Evolutionary conservation across 2,113 vertebrate species (phyloP), one percentile per base, ranked within the genome.

Genomic region (Calypte anna): DNA sequence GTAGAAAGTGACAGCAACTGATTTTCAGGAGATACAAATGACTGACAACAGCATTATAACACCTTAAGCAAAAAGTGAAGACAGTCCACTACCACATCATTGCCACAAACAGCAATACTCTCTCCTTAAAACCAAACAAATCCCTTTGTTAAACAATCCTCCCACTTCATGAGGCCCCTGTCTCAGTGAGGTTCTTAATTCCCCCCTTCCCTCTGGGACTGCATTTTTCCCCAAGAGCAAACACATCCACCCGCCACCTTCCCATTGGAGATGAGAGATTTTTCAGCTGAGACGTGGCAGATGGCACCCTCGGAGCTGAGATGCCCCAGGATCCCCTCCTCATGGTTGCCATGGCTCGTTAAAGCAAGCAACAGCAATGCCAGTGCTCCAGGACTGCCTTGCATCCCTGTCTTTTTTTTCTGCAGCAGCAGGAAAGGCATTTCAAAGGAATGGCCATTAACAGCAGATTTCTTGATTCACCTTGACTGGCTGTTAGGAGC

Each of bases 21-120:
- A 69, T 70, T 91, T 94, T 72, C 72, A 59, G 82, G 90, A 79
- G 55, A 63, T 36, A 33, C 27, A 78, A 95, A 87, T 72, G 57
- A 74, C 68, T 90, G 78, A 70, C 70, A 88, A 82, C 20, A 55
- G 38, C 36, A 80, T 48, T 48, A 31, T 73, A 73, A 74, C 14
- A 90, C 38, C 25, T 58, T 23, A 55, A 51, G 25, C 28, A 82
- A 73, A 75, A 95, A 87, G 28, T 17, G 44, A 83, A 80, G n/a
- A 64, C 23, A 63, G 30, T 22, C 46, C 33, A 67, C n/a, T 17
- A 53, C 53, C 38, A 61, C 18, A 28, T 62, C 50, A 57, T 43
- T 4, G 5, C 67, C 53, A 93, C 68, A 94, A 95, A 91, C n/a
- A 88, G 94, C 48, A 83, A 78, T 36, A 80, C 24, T 27, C 23